Conservation (phyloP, 2,113 vertebrate genomes). For the Sander vitreus region DNA sequence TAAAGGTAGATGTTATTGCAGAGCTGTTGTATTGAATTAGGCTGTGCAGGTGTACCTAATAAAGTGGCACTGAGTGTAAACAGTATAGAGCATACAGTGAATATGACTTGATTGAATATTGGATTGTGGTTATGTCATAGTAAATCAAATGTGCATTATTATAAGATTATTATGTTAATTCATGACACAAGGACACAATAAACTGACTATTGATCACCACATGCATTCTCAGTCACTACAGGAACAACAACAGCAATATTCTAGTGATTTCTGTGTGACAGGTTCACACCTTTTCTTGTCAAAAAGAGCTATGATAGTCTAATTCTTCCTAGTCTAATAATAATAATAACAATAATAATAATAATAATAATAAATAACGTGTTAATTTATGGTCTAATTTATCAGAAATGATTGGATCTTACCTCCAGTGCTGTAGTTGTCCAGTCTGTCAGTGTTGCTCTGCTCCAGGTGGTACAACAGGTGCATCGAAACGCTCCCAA, state of each 20-base stretch:
- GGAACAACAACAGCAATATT: background rate
- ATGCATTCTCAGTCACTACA: background rate
- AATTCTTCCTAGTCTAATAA: too few relatives aligned
- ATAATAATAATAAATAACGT: too few relatives aligned
- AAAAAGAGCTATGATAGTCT: background rate
- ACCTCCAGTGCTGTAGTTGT: slow-evolving; percentile 70
- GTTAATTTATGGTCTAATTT: background rate
- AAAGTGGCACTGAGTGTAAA: background rate
- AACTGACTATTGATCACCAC: background rate
- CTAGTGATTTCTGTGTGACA: background rate
- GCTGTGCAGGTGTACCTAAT: slow-evolving; percentile 6
- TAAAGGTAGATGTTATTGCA: background rate
- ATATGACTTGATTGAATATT: background rate
- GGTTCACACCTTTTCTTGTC: background rate
- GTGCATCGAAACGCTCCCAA: slow-evolving; percentile 58
- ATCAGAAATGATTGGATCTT: slow-evolving; percentile 1
- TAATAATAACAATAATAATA: too few relatives aligned
- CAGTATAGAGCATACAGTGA: background rate
- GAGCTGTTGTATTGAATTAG: background rate
- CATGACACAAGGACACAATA: background rate
- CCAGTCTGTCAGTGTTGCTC: slow-evolving; percentile 22
- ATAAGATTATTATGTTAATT: background rate
- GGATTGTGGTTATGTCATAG: background rate
- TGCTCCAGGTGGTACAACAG: slow-evolving; percentile 57
- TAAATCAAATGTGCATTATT: background rate